These are phyloP conservation scores for Dione vanillae DNA, from an alignment of 2,888 invertebrate species.

Conservation along the genomic window DNA sequence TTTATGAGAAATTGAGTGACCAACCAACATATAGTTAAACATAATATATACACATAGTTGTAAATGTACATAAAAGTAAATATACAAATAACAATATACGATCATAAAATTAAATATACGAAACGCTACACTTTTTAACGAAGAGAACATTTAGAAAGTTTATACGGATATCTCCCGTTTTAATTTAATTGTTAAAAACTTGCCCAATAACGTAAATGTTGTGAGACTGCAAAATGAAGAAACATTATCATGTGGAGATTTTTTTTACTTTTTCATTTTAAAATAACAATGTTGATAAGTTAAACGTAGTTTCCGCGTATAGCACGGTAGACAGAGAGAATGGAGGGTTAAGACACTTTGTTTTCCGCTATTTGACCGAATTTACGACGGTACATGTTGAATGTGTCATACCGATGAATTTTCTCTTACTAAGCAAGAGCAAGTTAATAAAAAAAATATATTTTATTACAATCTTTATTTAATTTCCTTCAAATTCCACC, in stretches of 20 bases:
- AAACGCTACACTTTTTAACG: background rate
- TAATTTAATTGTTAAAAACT: background rate
- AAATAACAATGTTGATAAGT: background rate
- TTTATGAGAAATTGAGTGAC: too few relatives aligned
- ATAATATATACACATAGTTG: background rate
- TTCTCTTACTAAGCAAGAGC: too few relatives aligned
- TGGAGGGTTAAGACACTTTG: too few relatives aligned
- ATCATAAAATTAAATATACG: constrained; percentile 1
- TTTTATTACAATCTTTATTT: too few relatives aligned
- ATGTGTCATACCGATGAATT: too few relatives aligned
- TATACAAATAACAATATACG: background rate
- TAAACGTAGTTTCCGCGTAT: background rate
- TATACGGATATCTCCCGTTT: background rate
- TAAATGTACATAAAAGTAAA: background rate
- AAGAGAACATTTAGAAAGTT: background rate
- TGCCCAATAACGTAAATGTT: background rate
- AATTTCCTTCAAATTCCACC: too few relatives aligned
- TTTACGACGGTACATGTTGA: too few relatives aligned
- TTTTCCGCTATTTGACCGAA: too few relatives aligned
- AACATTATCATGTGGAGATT: background rate
- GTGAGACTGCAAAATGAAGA: background rate
- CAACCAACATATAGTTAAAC: too few relatives aligned
- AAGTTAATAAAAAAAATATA: too few relatives aligned
- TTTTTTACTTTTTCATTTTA: background rate
- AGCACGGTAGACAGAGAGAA: background rate